Base-by-base conservation (phyloP, 1,140 invertebrate genomes). In the Dreissena polymorpha region DNA sequence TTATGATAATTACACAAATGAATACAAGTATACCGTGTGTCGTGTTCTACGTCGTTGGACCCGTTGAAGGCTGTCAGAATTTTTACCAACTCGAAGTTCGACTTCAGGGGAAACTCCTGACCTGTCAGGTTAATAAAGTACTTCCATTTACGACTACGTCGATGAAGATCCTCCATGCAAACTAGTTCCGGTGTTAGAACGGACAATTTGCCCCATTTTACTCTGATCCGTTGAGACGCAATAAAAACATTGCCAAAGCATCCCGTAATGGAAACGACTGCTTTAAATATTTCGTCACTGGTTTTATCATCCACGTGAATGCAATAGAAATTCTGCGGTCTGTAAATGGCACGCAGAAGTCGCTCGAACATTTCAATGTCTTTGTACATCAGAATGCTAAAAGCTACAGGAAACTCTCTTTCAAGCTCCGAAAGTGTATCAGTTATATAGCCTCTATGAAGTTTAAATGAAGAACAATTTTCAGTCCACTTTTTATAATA, bases 211-310 rank as follows among this genome's bases (percentile, higher is more conserved):
- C 86, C 88, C 88, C 88, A 89, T 39, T 25, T 14, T 8, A 89
- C 86, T 71, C 86, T 73, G 0, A 87, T 27, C 21, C 63, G 64
- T 51, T 67, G 64, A 10, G 87, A 86, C 12, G 88, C n/a, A 51
- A 91, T 21, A 71, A 90, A 88, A 21, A 91, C 90, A 77, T 92
- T 91, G 21, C 80, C 49, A 77, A 91, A 91, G 85, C 91, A 92
- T 0, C 69, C 60, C 0, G 86, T 83, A 18, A 92, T 88, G 7
- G 65, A 77, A 23, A 65, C 63, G 49, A 92, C 67, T 23, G 86
- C 86, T 25, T n/a, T n/a, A n/a, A n/a, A n/a, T n/a, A n/a, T n/a
- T n/a, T n/a, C n/a, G n/a, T n/a, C n/a, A n/a, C n/a, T 86, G 64
- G 13, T 55, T 78, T 92, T 91, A 0, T n/a, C 27, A 74, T 92